Conservation (phyloP, 1,140 invertebrate genomes). For the Zophobas morio region DNA sequence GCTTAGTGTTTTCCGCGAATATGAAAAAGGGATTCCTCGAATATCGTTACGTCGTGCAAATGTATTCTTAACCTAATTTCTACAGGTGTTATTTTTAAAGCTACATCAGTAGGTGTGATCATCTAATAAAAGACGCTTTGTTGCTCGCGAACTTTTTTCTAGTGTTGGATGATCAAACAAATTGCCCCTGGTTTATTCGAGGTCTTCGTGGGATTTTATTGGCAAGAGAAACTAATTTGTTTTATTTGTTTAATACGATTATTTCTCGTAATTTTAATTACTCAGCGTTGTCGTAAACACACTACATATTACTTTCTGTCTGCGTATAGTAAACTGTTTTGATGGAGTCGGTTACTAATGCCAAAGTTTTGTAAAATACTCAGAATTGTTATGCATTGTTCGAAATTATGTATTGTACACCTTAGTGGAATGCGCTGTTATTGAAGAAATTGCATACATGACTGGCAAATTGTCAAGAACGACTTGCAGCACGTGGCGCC, state of each 20-base stretch:
- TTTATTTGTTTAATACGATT: not conserved
- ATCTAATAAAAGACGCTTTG: conserved; percentile 28
- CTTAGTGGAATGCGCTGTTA: not conserved
- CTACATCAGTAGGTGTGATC: conserved; percentile 22
- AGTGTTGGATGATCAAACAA: conserved; percentile 8
- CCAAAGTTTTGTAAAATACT: not conserved
- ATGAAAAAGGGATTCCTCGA: not conserved
- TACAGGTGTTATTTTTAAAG: conserved; percentile 9
- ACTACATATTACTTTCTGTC: no score
- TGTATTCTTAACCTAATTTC: conserved; percentile 33
- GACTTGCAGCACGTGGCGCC: not conserved
- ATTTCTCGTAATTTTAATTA: no score
- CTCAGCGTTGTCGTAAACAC: no score
- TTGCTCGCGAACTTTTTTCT: conserved; percentile 1
- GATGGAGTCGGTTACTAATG: not conserved
- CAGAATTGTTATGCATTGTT: no score
- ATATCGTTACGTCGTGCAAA: conserved; percentile 14
- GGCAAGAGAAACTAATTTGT: conserved; percentile 10
- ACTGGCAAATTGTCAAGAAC: not conserved
- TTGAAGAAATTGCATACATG: not conserved
- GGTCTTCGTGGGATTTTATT: conserved; percentile 16
- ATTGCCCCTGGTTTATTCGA: conserved; percentile 8
- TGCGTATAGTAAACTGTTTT: no score
- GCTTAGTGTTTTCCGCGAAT: conserved; percentile 1
- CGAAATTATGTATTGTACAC: no score